These are phyloP conservation scores for Baccha elongata DNA, from an alignment of 2,888 invertebrate genomes.

Conservation along the genomic window DNA sequence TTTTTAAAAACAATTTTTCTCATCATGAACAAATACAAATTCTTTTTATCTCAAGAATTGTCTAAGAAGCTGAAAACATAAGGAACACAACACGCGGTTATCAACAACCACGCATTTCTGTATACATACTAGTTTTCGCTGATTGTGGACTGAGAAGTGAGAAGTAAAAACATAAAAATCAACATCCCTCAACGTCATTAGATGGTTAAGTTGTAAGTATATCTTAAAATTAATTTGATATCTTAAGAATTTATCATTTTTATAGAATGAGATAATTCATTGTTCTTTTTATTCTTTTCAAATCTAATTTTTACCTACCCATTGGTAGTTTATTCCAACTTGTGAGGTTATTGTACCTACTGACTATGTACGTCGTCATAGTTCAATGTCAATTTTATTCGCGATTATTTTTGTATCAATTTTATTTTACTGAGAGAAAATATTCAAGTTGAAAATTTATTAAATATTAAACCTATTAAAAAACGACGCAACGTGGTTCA, in stretches of 20 bases:
- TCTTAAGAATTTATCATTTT: background rate
- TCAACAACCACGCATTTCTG: constrained; percentile 16
- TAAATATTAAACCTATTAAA: no score
- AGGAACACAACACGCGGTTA: constrained; percentile 30
- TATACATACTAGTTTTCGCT: constrained; percentile 29
- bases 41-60: background rate
- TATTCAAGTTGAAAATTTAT: no score
- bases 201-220: background rate
- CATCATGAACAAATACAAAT: background rate
- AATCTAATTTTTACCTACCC: background rate
- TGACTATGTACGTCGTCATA: constrained; percentile 18
- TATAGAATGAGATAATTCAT: background rate
- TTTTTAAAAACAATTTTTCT: no score
- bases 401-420: constrained; percentile 11
- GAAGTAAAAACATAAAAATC: background rate
- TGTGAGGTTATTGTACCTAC: constrained; percentile 8
- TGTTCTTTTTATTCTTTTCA: background rate
- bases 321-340: background rate
- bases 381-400: constrained; percentile 18
- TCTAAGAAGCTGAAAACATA: background rate
- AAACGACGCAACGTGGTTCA: background rate
- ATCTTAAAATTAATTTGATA: background rate
- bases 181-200: no score
- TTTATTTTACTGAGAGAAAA: no score
- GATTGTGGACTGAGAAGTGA: background rate